phyloP scores from a whole-genome alignment of 2,113 vertebrate species.

The Scolopax mira region DNA sequence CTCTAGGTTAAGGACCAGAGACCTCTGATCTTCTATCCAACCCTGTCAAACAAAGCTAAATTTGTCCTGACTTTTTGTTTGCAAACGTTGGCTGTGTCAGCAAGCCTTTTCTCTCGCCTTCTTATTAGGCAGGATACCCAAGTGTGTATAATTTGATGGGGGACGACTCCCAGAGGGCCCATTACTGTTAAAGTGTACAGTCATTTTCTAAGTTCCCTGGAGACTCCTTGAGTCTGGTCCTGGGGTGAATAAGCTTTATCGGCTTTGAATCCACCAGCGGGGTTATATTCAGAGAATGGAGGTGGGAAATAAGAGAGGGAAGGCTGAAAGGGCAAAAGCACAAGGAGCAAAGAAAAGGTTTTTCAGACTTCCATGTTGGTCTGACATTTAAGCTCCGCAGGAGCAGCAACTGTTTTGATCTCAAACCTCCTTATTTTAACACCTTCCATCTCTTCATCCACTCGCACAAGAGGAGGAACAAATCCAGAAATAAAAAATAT shows the following conservation, averaged over 20 bases:
- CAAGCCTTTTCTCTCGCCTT: slow-evolving; percentile 36
- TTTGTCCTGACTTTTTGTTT: slow-evolving; percentile 57
- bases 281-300: slow-evolving; percentile 65
- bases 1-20: slow-evolving; percentile 17
- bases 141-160: background rate
- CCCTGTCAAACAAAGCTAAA: slow-evolving; percentile 21
- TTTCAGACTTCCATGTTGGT: slow-evolving; percentile 27
- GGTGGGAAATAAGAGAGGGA: slow-evolving; percentile 19
- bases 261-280: slow-evolving; percentile 59
- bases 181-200: slow-evolving; percentile 35
- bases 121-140: slow-evolving; percentile 41
- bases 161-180: slow-evolving; percentile 38
- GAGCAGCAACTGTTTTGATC: slow-evolving; percentile 55
- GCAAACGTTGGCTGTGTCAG: slow-evolving; percentile 45
- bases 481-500: background rate
- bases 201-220: slow-evolving; percentile 43
- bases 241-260: slow-evolving; percentile 48
- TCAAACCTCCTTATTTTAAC: slow-evolving; percentile 63
- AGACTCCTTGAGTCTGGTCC: slow-evolving; percentile 41
- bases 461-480: background rate
- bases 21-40: slow-evolving; percentile 1
- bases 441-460: background rate
- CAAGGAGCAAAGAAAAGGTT: slow-evolving; percentile 66
- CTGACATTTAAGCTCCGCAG: slow-evolving; percentile 77
- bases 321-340: slow-evolving; percentile 72